Base-by-base conservation (phyloP, 2,888 invertebrate species). In the Eupithecia exiguata region DNA sequence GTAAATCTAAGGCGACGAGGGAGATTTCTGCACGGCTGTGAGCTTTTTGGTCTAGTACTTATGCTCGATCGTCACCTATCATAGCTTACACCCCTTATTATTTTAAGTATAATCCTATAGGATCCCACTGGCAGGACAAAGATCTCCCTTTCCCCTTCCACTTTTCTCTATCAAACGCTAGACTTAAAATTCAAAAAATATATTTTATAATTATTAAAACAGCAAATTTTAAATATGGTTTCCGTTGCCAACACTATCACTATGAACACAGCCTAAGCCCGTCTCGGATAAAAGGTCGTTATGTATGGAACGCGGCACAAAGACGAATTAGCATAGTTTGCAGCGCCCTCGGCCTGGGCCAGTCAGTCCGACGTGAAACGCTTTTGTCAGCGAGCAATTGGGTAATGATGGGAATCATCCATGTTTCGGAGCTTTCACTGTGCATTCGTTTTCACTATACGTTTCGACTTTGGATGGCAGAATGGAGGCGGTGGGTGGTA, bases 261-360 rank as follows among this genome's bases (percentile, higher is more conserved):
- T 7, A 30, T 40, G 70, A 25, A 58, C 72, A 40, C 16, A 40
- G 63, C 74, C 68, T 70, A 70, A 74, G 53, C 49, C 49, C 61
- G 63, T 71, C 73, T 74, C 69, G 70, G 58, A 74, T 77, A 74
- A 75, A 78, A 78, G 71, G 67, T 74, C 74, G 75, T 76, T 75
- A 71, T 70, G 74, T 73, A 72, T 75, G 76, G 68, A 46, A 75
- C 74, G 68, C 46, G 66, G 75, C 67, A 78, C 77, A 80, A 77
- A 78, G 77, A 72, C 71, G 68, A 80, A 80, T 80, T 80, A 77
- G 69, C 78, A 80, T 80, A 78, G 72, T 77, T 76, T 73, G 70
- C 68, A 73, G 67, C 71, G 72, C 69, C 49, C 46, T 68, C n/a
- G n/a, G n/a, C n/a, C n/a, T n/a, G n/a, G 74, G 65, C 74, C 63